These are phyloP conservation scores for Nautilus pompilius DNA, from an alignment of 1,140 invertebrate genomes.

Conservation along the genomic window DNA sequence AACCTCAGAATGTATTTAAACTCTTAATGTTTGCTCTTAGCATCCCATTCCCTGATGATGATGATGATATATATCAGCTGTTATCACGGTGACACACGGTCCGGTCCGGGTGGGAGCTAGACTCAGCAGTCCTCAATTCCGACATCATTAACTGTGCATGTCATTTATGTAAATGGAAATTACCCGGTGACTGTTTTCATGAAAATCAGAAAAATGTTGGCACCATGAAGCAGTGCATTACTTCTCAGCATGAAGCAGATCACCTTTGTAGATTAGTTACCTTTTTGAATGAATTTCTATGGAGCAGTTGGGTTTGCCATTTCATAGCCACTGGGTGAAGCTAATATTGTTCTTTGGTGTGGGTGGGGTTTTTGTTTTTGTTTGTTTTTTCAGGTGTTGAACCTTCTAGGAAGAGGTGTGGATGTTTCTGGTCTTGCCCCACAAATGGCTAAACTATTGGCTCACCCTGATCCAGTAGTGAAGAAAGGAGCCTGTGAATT, in stretches of 20 bases:
- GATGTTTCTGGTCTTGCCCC: conserved; percentile 20
- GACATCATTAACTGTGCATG: too few relatives aligned
- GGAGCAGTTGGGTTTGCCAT: not conserved
- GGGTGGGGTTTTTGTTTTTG: not conserved
- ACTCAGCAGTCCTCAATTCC: too few relatives aligned
- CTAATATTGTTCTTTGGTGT: not conserved
- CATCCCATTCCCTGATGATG: too few relatives aligned
- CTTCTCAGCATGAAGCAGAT: not conserved
- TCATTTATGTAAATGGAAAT: too few relatives aligned
- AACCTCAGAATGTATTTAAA: too few relatives aligned
- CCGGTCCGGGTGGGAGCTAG: too few relatives aligned
- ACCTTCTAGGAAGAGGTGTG: conserved; percentile 1
- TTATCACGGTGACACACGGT: too few relatives aligned
- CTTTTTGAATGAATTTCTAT: not conserved
- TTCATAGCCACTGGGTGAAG: not conserved
- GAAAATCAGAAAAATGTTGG: not conserved
- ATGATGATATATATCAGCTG: too few relatives aligned
- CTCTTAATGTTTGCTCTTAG: too few relatives aligned
- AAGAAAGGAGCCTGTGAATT: conserved; percentile 37
- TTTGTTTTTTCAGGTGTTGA: conserved; percentile 12
- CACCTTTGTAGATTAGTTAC: not conserved
- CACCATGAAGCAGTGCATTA: not conserved
- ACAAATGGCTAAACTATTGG: conserved; percentile 31
- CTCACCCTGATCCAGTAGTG: conserved; percentile 30
- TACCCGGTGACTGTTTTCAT: not conserved